Base-by-base conservation (phyloP, 2,797 vertebrate species). In the Halcyon badia region DNA sequence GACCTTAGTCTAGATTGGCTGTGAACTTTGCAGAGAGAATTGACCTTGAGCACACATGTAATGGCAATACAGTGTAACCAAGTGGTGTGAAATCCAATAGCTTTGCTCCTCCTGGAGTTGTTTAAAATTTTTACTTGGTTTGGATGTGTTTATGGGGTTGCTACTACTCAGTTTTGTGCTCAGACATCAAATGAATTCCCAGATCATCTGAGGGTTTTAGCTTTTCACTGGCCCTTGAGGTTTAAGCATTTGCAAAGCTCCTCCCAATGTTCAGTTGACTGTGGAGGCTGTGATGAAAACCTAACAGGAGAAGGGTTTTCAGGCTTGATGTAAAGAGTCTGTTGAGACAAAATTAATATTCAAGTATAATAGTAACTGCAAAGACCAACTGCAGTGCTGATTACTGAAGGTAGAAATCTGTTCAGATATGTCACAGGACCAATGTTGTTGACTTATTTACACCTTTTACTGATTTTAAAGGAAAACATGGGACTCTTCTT, bases 11-110 rank as follows among this genome's bases (percentile, higher is more conserved):
- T 71, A 46, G 37, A 26, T 9, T n/a, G 57, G 4, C 85, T 82
- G 7, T 83, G 68, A 73, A 54, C 14, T 62, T 58, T 73, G 46
- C 66, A 71, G 75, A 54, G 71, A 46, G 35, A 76, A 61, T 35
- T 87, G 33, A 61, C 72, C 51, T 41, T 25, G 56, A 44, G 73
- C 0, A 0, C 46, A 22, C 4, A 6, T 33, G 18, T 0, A 0
- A 68, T 65, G 16, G 41, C 31, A 85, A 49, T 24, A 28, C 5
- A 17, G 3, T 10, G 6, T 69, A 77, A 72, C 14, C 24, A 57
- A 79, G 33, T 1, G 3, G 11, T 58, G 31, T 81, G 61, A 79
- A 82, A 73, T 58, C 52, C n/a, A 28, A 44, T 76, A 57, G 13
- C 11, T 76, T 66, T 89, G 18, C 10, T 60, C 10, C 39, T 25